Evolutionary conservation across 2,888 invertebrate species (phyloP).

Genomic region (Pachydiplax longipennis): DNA sequence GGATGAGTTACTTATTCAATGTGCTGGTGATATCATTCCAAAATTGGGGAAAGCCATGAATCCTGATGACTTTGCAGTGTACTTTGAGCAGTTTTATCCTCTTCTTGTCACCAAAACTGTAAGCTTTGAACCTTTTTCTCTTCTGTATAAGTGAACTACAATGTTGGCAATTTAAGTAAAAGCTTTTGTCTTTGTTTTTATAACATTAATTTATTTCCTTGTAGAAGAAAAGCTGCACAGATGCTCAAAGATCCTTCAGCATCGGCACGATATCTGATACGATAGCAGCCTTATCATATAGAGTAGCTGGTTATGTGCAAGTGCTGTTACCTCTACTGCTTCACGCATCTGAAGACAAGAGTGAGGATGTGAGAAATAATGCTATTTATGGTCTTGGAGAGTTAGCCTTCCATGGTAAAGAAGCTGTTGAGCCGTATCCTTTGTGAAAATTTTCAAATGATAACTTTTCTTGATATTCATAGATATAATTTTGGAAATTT

Average conservation of each 20-base stretch:
- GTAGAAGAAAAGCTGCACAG: slow-evolving; percentile 71
- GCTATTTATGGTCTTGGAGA: slow-evolving; percentile 79
- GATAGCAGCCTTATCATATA: slow-evolving; percentile 66
- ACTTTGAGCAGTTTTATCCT: slow-evolving; percentile 70
- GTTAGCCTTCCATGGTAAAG: slow-evolving; percentile 71
- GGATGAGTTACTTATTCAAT: slow-evolving; percentile 75
- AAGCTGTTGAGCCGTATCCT: slow-evolving; percentile 68
- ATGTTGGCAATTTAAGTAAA: not conserved
- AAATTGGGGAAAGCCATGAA: slow-evolving; percentile 71
- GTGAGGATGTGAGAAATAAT: slow-evolving; percentile 78
- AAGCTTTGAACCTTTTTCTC: slow-evolving; percentile 53
- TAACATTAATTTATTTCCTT: slow-evolving; percentile 46
- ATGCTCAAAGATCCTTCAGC: slow-evolving; percentile 74
- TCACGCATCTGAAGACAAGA: slow-evolving; percentile 67
- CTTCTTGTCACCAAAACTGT: slow-evolving; percentile 72
- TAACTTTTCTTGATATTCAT: not conserved
- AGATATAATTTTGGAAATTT: too few species aligned
- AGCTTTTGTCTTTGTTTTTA: not conserved
- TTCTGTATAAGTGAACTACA: too few species aligned
- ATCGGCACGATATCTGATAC: slow-evolving; percentile 78
- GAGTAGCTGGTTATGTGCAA: slow-evolving; percentile 57
- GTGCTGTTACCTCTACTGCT: slow-evolving; percentile 71
- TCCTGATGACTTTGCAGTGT: slow-evolving; percentile 71
- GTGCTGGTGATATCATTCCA: slow-evolving; percentile 77
- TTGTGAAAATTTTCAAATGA: slow-evolving; percentile 50